Base-by-base conservation (phyloP, 2,113 vertebrate genomes). In the Pholis gunnellus region DNA sequence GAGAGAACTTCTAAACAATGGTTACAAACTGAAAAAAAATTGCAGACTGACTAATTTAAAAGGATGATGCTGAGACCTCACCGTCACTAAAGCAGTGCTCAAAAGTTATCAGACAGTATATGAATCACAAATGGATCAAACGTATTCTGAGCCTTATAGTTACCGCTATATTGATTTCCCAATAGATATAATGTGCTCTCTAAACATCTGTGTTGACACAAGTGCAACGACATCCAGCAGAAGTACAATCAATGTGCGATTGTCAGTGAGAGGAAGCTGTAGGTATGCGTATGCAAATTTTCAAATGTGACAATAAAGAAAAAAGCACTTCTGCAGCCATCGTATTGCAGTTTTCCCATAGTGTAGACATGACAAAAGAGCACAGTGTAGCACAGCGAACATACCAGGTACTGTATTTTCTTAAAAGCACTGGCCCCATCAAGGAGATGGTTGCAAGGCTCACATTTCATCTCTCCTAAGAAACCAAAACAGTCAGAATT, bases 401-500 rank as follows among this genome's bases (percentile, higher is more conserved):
- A 34, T 94, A 96, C 95, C 95, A 71, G 85, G 78, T 89, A 89
- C 75, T 84, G 90, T n/a, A 84, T 90, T 71, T 90, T 94, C 89
- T 88, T 92, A 78, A 87, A 91, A 86, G 90, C 77, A 54, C 63
- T 63, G 63, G 89, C 65, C 72, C 87, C 92, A 6, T 94, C 93
- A 6, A 84, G 78, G 72, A 88, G 91, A 84, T 91, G 94, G 86
- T 92, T 91, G 86, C 79, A 88, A 69, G 93, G 73, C 75, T 95
- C 94, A 50, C 92, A 91, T 93, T 93, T 94, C 84, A 90, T 90
- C 79, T 95, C 94, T 72, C 81, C 95, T 95, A 57, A 46, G 73
- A 15, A 79, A 67, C 15, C 69, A 89, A 89, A 71, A 77, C 48
- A 86, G 59, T 34, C 27, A 56, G 27, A 86, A 78, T 50, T 1